phyloP scores from a whole-genome alignment of 2,113 vertebrate species.

The Butastur rufipennis region DNA sequence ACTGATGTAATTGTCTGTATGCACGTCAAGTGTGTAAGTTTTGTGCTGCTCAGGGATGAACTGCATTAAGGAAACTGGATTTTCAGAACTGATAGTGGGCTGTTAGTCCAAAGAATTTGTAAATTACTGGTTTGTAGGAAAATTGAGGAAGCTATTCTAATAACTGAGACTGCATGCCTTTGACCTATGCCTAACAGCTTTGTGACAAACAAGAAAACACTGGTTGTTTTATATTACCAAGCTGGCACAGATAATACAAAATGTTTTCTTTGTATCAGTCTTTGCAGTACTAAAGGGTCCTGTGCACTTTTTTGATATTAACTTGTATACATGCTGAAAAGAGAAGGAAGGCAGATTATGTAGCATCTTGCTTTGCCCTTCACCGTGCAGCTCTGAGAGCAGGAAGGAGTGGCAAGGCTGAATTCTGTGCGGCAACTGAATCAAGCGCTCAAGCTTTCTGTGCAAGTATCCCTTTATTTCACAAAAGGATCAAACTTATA shows the following conservation, averaged over 20 bases:
- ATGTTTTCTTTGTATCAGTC: background rate
- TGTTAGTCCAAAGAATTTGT: background rate
- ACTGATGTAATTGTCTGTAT: background rate
- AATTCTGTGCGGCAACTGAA: background rate
- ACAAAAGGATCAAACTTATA: too few relatives aligned
- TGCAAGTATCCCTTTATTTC: too few relatives aligned
- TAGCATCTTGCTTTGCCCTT: background rate
- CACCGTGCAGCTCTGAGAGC: background rate
- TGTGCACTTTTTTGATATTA: background rate
- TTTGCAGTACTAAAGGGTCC: background rate
- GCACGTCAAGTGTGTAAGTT: background rate
- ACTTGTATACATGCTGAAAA: background rate
- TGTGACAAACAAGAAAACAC: background rate
- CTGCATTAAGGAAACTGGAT: background rate
- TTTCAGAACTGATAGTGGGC: background rate
- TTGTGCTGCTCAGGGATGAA: background rate
- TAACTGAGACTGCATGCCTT: background rate
- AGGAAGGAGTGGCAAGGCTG: background rate
- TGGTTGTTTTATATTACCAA: background rate
- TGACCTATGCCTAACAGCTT: background rate
- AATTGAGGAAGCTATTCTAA: background rate
- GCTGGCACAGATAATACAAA: background rate
- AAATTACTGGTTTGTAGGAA: background rate
- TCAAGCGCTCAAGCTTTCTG: too few relatives aligned
- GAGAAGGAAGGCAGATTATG: background rate